phyloP scores from a whole-genome alignment of 1,140 invertebrate genomes.

The Batillaria attramentaria region DNA sequence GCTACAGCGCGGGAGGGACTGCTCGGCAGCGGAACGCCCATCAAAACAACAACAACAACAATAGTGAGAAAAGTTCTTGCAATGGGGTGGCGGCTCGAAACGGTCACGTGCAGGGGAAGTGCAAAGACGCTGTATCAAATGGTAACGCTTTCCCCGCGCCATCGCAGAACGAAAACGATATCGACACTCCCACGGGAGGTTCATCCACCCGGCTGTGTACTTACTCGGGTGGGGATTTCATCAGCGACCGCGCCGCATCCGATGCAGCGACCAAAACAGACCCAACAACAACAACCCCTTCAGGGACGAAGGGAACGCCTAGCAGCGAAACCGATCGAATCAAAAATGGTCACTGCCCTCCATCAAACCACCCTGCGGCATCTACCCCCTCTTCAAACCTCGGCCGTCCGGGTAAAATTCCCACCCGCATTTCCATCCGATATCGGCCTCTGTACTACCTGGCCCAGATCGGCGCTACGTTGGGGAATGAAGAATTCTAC shows the following conservation, averaged over 20 bases:
- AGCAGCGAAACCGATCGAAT: slow-evolving; percentile 30
- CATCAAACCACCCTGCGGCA: neutral
- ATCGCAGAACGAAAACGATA: neutral
- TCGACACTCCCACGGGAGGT: neutral
- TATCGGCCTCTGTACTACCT: slow-evolving; percentile 90
- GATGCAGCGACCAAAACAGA: neutral
- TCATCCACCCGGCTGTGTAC: neutral
- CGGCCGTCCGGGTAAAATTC: slow-evolving; percentile 6
- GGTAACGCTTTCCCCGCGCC: no score
- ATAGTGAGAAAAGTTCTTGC: neutral
- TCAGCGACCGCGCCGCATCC: neutral
- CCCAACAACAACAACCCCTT: neutral
- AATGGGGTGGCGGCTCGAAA: neutral
- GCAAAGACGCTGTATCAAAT: neutral
- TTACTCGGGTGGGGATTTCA: slow-evolving; percentile 21
- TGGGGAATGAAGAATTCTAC: slow-evolving; percentile 84
- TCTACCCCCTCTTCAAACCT: neutral
- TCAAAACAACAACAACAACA: slow-evolving; percentile 8
- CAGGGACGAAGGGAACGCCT: neutral
- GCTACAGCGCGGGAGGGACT: no score
- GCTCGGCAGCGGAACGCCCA: no score
- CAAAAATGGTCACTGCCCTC: no score
- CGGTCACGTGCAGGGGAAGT: neutral
- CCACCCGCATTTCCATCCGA: slow-evolving; percentile 75
- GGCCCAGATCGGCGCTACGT: slow-evolving; percentile 85